phyloP scores from a whole-genome alignment of 1,140 invertebrate species.

The Drosophila nannoptera region DNA sequence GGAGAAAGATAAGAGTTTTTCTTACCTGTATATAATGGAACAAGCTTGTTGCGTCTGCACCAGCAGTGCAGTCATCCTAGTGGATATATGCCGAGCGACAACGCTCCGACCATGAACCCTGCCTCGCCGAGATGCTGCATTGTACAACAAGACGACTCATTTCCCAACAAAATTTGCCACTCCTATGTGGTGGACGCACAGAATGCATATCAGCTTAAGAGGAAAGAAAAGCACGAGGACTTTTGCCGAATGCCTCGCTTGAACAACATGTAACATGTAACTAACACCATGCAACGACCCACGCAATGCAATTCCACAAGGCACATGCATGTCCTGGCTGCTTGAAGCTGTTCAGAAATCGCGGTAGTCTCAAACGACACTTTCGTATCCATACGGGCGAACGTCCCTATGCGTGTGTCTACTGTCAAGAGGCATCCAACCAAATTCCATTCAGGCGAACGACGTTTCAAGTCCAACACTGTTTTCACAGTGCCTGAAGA shows the following conservation, averaged over 20 bases:
- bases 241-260: conserved; percentile 6
- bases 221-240: conserved; percentile 10
- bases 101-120: conserved; percentile 8
- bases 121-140: conserved; percentile 26
- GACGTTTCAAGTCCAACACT: conserved; percentile 1
- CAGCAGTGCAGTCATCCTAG: not conserved
- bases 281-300: not conserved
- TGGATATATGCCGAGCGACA: conserved; percentile 12
- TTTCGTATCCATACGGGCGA: conserved; percentile 9
- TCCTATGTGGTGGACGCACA: not conserved
- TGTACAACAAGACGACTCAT: conserved; percentile 9
- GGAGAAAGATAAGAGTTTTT: not conserved
- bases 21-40: conserved; percentile 11
- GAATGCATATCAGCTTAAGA: conserved; percentile 17
- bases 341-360: conserved; percentile 5
- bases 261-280: too few species aligned
- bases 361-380: conserved; percentile 3
- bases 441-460: conserved; percentile 15
- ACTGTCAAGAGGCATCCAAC: conserved; percentile 9
- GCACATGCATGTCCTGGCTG: not conserved
- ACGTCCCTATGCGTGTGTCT: not conserved
- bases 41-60: conserved; percentile 14
- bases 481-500: conserved; percentile 12
- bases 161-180: conserved; percentile 14
- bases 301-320: not conserved